Conservation (phyloP, 1,140 invertebrate species). For the Drosophila santomea region DNA sequence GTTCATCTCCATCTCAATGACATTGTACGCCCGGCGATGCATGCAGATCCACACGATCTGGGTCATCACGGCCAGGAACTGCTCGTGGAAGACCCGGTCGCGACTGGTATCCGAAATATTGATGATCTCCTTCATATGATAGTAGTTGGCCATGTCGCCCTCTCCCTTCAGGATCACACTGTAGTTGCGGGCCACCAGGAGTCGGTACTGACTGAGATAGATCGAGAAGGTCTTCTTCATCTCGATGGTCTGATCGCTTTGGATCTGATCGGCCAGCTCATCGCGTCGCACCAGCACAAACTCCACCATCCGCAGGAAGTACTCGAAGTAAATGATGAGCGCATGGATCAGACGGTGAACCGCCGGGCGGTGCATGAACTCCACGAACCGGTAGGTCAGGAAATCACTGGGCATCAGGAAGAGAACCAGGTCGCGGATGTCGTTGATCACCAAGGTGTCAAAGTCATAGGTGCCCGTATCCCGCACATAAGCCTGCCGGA, state of each 20-base stretch:
- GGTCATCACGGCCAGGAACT: constrained; percentile 66
- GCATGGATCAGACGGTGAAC: constrained; percentile 69
- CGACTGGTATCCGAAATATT: constrained; percentile 67
- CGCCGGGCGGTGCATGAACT: constrained; percentile 65
- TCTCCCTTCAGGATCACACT: constrained; percentile 68
- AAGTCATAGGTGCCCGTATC: constrained; percentile 45
- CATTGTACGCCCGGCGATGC: constrained; percentile 66
- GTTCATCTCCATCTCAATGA: constrained; percentile 78
- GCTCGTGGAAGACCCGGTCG: constrained; percentile 71
- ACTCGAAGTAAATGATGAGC: constrained; percentile 79
- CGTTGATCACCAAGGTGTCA: constrained; percentile 70
- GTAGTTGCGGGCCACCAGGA: constrained; percentile 76
- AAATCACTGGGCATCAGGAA: constrained; percentile 72
- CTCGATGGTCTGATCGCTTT: constrained; percentile 68
- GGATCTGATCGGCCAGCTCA: constrained; percentile 68
- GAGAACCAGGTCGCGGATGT: constrained; percentile 71
- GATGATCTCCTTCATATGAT: constrained; percentile 62
- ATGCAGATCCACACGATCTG: constrained; percentile 77
- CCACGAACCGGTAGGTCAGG: constrained; percentile 55
- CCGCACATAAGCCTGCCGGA: constrained; percentile 62
- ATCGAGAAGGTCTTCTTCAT: constrained; percentile 70
- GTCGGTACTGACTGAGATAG: constrained; percentile 69
- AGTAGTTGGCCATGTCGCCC: constrained; percentile 59
- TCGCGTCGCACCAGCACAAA: constrained; percentile 74
- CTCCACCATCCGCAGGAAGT: constrained; percentile 74